Conservation (phyloP, 2,888 invertebrate genomes). For the Leptinotarsa tumamoca region DNA sequence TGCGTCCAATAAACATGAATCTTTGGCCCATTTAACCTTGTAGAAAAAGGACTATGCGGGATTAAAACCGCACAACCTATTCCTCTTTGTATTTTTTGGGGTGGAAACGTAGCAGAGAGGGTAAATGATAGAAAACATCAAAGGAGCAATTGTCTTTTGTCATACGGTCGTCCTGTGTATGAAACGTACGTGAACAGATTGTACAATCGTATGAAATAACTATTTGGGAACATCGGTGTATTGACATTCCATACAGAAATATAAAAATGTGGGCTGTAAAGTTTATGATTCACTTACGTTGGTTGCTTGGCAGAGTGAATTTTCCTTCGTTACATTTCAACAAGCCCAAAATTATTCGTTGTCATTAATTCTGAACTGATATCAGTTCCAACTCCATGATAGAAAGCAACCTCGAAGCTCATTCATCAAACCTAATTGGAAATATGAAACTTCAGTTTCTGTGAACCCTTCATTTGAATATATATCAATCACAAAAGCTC, state of each 20-base stretch:
- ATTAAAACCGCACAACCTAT: conserved; percentile 16
- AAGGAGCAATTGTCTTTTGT: conserved; percentile 20
- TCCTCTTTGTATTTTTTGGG: conserved; percentile 22
- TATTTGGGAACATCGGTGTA: neutral
- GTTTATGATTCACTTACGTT: neutral
- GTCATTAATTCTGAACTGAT: too few species aligned
- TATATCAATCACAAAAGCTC: too few species aligned
- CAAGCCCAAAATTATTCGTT: too few species aligned
- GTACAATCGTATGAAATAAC: neutral
- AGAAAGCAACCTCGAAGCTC: too few species aligned
- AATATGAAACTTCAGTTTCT: too few species aligned
- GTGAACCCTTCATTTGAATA: too few species aligned
- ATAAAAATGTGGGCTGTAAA: neutral
- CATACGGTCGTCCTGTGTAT: neutral
- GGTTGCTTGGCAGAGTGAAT: neutral
- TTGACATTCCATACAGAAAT: neutral
- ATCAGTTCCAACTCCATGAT: too few species aligned
- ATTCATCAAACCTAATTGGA: too few species aligned
- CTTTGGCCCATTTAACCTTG: conserved; percentile 33
- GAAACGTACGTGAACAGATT: neutral
- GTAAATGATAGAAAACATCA: conserved; percentile 22
- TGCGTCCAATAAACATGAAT: conserved; percentile 34
- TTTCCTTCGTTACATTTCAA: neutral
- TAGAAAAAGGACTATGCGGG: conserved; percentile 9
- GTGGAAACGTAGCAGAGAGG: conserved; percentile 19